phyloP scores from a whole-genome alignment of 2,113 vertebrate species.

The Psephotus haematonotus region DNA sequence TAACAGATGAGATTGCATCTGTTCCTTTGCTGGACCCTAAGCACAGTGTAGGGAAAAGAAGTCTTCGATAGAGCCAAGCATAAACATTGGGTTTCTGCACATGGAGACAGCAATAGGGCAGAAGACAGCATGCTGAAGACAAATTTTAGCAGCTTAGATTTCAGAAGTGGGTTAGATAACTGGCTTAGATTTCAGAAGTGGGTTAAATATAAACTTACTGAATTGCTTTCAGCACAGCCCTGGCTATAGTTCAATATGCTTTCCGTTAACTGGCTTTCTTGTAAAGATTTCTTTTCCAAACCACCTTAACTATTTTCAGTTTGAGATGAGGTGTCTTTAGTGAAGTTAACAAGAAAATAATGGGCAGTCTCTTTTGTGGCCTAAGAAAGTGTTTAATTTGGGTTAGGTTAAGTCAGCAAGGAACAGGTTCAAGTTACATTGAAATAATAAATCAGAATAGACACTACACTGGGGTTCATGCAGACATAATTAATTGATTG shows the following conservation, averaged over 20 bases:
- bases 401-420: neutral
- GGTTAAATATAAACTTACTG: neutral
- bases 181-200: neutral
- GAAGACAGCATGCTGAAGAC: neutral
- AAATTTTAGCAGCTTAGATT: neutral
- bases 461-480: neutral
- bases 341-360: neutral
- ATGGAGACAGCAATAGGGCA: neutral
- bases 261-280: neutral
- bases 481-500: neutral
- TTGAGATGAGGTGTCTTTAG: neutral
- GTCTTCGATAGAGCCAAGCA: neutral
- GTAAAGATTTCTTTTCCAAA: neutral
- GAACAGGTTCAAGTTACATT: neutral
- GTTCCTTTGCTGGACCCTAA: neutral
- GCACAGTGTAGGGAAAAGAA: neutral
- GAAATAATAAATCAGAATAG: neutral
- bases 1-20: constrained; percentile 31
- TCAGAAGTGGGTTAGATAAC: neutral
- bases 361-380: neutral
- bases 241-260: neutral
- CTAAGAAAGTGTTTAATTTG: neutral
- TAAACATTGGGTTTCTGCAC: neutral
- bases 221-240: neutral
- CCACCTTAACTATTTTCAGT: neutral